A percentile compares a stretch with the other conserved stretches of the same genome.
Conservation (phyloP, 2,888 invertebrate species). For the Tenthredo mesomela region DNA sequence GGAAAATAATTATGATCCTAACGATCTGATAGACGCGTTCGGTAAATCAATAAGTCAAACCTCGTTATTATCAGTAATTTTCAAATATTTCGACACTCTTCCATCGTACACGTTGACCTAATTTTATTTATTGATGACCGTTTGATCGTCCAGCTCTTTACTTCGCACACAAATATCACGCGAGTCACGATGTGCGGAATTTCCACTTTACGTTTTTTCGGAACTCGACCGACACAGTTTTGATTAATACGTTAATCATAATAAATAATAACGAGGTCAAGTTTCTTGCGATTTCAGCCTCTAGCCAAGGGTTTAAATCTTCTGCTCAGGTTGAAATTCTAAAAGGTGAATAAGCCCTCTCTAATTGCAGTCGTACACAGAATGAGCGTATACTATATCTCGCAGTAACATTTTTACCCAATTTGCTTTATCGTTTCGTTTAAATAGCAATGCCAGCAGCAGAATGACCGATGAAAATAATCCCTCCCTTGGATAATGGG, state of each 20-base stretch:
- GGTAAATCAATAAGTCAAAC: slow-evolving; percentile 4
- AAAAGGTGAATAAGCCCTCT: background rate
- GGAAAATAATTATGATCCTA: slow-evolving; percentile 12
- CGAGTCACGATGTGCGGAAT: background rate
- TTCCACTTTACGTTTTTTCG: background rate
- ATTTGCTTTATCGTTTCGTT: slow-evolving; percentile 1
- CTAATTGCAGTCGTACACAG: background rate
- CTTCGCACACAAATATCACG: background rate
- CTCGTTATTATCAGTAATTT: background rate
- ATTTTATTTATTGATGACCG: background rate
- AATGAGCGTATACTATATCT: too few relatives aligned
- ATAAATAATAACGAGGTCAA: background rate
- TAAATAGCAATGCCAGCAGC: background rate
- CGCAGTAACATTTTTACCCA: slow-evolving; percentile 7
- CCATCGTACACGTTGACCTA: background rate
- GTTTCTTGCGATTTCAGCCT: background rate
- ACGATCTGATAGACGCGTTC: background rate
- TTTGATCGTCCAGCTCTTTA: background rate
- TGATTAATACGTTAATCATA: too few relatives aligned
- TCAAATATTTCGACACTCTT: background rate
- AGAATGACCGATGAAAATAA: background rate
- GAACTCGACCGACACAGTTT: background rate
- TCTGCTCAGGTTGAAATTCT: background rate
- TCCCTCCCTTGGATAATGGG: background rate
- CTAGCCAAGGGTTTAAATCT: background rate